Evolutionary conservation across 1,140 invertebrate genomes (phyloP), one percentile per base, ranked within the genome.

Genomic region (Littorina saxatilis): DNA sequence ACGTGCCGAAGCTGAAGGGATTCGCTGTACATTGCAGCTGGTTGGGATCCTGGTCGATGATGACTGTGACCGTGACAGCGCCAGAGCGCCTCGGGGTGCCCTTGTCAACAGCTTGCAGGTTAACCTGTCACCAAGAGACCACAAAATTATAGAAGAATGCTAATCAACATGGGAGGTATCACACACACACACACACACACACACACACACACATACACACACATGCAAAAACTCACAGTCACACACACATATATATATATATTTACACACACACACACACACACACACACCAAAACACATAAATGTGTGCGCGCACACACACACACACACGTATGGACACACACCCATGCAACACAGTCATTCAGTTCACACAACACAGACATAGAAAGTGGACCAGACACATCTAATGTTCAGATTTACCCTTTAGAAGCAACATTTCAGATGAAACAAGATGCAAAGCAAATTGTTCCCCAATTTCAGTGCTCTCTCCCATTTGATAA

Each of bases 61-160:
- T 86, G 1, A 90, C 85, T 68, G 95, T 93, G 43, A 99, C 95
- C 72, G 95, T 96, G 40, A 96, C 96, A 13, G 95, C 95, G 1
- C 96, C 95, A 72, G 96, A 96, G 39, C 98, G 93, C 0, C 96
- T 89, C 15, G 98, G 98, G 70, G 94, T 94, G 3, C 98, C 98
- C 55, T 94, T 95, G 93, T 99, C 98, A 35, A 94, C 94, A 1
- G 97, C 93, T 75, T 74, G 55, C 13, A 90, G 23, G 13, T 3
- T 40, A 20, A 72, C 40, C 68, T 72, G 50, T 37, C 7, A 11
- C 37, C 40, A 5, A 52, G 37, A 39, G 66, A 82, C n/a, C 66
- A 39, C 2, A 66, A 32, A 78, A 29, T 17, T 32, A 23, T 20
- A 39, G 20, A 29, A n/a, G n/a, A n/a, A n/a, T n/a, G n/a, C n/a